These are phyloP conservation scores for Archegozetes longisetosus DNA, from an alignment of 1,140 invertebrate species.

Conservation along the genomic window DNA sequence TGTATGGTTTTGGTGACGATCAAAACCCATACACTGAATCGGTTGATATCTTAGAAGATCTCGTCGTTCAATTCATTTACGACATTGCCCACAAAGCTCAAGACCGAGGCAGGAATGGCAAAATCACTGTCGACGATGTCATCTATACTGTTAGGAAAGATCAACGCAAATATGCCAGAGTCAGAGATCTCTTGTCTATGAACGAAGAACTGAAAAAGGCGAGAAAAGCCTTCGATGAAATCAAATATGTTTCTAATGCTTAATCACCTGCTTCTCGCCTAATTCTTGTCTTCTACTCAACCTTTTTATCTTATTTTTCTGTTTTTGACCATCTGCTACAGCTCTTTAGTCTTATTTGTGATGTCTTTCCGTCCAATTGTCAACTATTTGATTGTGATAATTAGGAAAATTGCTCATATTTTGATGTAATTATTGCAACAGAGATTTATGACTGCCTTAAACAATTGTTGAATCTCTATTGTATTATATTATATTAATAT, in stretches of 20 bases:
- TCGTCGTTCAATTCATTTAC: conserved; percentile 94
- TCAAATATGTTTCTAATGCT: conserved; percentile 5
- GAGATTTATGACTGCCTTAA: no score
- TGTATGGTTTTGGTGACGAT: conserved; percentile 89
- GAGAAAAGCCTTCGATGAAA: conserved; percentile 82
- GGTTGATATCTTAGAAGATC: conserved; percentile 89
- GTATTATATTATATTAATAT: no score
- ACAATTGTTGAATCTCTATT: no score
- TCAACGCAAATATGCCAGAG: conserved; percentile 87
- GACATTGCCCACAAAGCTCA: conserved; percentile 80
- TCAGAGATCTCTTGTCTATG: conserved; percentile 94
- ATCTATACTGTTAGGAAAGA: conserved; percentile 97
- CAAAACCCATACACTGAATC: conserved; percentile 97
- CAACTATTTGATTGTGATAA: no score
- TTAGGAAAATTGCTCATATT: no score
- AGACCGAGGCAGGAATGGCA: conserved; percentile 87
- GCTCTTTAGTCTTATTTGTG: background rate
- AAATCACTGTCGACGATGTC: conserved; percentile 94
- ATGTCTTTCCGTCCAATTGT: background rate
- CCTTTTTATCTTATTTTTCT: no score
- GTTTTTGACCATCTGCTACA: background rate
- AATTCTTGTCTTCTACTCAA: no score
- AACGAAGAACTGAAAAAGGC: conserved; percentile 98
- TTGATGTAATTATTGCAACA: no score
- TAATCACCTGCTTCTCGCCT: background rate